These are phyloP conservation scores for Callyntrura sp. DNA, from an alignment of 2,888 invertebrate species.

Conservation along the genomic window DNA sequence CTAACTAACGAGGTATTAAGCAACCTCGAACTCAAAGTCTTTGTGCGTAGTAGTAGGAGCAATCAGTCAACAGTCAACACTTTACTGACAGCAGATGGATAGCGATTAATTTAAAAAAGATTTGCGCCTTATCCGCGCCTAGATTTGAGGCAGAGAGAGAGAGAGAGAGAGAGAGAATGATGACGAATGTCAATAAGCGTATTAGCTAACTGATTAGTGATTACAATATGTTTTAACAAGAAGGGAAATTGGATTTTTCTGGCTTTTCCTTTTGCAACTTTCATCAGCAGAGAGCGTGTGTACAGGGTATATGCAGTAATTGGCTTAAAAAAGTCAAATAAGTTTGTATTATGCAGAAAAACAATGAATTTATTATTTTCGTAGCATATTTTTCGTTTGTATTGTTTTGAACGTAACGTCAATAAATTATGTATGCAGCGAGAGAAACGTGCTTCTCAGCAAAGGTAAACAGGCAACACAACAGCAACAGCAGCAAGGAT, in stretches of 20 bases:
- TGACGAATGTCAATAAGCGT: conserved; percentile 36
- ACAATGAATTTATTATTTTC: neutral
- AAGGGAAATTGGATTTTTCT: conserved; percentile 27
- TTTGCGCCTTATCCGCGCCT: too few species aligned
- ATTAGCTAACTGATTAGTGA: conserved; percentile 40
- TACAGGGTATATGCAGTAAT: too few species aligned
- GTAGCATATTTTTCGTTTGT: neutral
- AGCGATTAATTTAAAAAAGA: too few species aligned
- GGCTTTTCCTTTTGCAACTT: neutral
- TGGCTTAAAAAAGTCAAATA: too few species aligned
- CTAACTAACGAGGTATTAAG: conserved; percentile 46
- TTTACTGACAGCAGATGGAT: conserved; percentile 27
- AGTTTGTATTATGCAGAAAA: too few species aligned
- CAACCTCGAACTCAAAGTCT: neutral
- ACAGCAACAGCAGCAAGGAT: neutral
- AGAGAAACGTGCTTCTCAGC: too few species aligned
- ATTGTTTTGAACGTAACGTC: conserved; percentile 37
- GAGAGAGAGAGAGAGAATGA: too few species aligned
- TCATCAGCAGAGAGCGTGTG: too few species aligned
- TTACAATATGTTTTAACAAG: neutral
- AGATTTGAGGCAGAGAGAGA: too few species aligned
- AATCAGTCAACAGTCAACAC: neutral
- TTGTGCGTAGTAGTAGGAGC: too few species aligned
- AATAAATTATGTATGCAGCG: conserved; percentile 31
- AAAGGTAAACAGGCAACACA: too few species aligned